A percentile compares a stretch with the other conserved stretches of the same genome.
These are phyloP conservation scores for Dasypogon diadema DNA, from an alignment of 2,888 invertebrate genomes.

Conservation along the genomic window DNA sequence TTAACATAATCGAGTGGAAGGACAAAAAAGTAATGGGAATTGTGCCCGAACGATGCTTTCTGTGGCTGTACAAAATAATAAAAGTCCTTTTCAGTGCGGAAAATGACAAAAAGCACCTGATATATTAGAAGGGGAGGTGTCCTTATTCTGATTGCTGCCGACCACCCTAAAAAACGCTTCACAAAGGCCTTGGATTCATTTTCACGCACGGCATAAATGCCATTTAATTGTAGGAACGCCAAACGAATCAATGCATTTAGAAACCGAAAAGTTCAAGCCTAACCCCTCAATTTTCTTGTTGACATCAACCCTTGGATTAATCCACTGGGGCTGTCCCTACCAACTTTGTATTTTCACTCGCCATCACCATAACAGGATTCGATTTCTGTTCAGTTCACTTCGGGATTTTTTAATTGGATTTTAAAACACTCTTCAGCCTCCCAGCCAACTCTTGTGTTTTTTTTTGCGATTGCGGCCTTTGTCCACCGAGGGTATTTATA, in stretches of 20 bases:
- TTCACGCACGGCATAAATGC: not conserved
- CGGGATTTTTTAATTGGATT: constrained; percentile 69
- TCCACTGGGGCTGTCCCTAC: constrained; percentile 22
- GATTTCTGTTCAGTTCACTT: constrained; percentile 53
- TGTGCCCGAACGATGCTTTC: no score
- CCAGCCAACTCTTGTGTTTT: constrained; percentile 20
- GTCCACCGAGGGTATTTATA: constrained; percentile 57
- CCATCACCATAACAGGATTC: constrained; percentile 47
- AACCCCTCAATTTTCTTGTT: constrained; percentile 37
- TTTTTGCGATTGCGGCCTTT: constrained; percentile 56
- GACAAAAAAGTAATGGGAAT: not conserved
- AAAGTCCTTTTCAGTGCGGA: not conserved
- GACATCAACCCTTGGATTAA: constrained; percentile 42
- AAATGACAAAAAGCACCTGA: no score
- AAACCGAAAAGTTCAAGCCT: constrained; percentile 18
- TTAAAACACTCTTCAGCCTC: constrained; percentile 66
- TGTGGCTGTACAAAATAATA: not conserved
- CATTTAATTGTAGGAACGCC: constrained; percentile 14
- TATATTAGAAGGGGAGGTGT: no score
- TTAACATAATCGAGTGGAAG: not conserved
- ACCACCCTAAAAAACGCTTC: not conserved
- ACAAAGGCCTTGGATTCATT: not conserved
- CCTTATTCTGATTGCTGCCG: no score
- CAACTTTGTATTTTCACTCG: constrained; percentile 28
- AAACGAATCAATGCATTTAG: constrained; percentile 25